These are phyloP conservation scores for Apistogramma diplotaenia DNA, from an alignment of 2,113 vertebrate genomes.

Conservation along the genomic window DNA sequence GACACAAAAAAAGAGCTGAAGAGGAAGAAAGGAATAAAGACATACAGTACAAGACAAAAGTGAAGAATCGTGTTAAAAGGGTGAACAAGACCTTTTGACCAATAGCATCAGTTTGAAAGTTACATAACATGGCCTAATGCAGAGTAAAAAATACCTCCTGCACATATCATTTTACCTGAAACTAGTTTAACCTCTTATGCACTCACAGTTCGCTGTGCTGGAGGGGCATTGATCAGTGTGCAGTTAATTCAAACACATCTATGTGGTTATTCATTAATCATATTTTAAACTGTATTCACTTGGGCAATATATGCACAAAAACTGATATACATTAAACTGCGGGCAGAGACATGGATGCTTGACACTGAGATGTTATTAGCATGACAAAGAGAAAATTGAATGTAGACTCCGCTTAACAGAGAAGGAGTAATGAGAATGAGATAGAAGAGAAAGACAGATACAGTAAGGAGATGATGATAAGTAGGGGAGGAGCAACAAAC, in stretches of 20 bases:
- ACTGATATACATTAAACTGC: background rate
- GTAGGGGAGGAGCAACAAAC: conserved; percentile 24
- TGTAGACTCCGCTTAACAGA: conserved; percentile 12
- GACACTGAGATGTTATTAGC: conserved; percentile 32
- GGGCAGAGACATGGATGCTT: background rate
- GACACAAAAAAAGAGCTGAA: background rate
- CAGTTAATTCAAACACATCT: background rate
- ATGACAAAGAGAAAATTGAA: conserved; percentile 17
- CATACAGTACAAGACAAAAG: background rate
- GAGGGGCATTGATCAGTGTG: background rate
- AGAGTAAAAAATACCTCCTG: background rate
- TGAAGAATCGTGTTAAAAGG: background rate
- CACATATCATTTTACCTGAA: background rate
- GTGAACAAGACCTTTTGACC: conserved; percentile 7
- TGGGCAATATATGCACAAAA: background rate
- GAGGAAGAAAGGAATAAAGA: background rate
- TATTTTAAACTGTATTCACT: background rate
- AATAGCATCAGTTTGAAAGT: background rate
- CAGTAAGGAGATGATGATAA: conserved; percentile 31
- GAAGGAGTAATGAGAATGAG: conserved; percentile 11
- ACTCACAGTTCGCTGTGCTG: background rate
- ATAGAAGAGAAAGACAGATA: conserved; percentile 12
- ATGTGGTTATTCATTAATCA: background rate
- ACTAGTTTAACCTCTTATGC: background rate
- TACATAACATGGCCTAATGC: background rate